phyloP scores from a whole-genome alignment of 2,888 invertebrate species.

The Acronicta leporina region DNA sequence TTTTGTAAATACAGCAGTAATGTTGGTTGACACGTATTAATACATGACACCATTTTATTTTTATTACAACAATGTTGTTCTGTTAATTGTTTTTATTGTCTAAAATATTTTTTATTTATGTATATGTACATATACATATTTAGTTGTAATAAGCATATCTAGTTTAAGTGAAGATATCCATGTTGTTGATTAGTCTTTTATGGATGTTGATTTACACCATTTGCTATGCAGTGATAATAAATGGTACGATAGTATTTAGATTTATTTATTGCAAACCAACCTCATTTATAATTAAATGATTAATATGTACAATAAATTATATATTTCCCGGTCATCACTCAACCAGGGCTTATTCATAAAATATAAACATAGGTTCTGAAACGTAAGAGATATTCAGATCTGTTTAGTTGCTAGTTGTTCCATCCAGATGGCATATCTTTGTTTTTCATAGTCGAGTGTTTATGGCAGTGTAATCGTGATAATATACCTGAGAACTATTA shows the following conservation, averaged over 20 bases:
- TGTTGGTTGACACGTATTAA: conserved; percentile 69
- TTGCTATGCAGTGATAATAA: conserved; percentile 88
- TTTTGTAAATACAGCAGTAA: conserved; percentile 75
- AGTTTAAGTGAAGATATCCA: conserved; percentile 84
- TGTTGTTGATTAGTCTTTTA: conserved; percentile 89
- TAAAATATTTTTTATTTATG: conserved; percentile 75
- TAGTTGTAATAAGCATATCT: conserved; percentile 76
- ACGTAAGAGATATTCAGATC: too few species aligned
- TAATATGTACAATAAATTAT: too few species aligned
- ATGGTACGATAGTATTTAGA: conserved; percentile 79
- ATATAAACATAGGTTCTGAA: too few species aligned
- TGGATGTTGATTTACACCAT: conserved; percentile 89
- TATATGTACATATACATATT: conserved; percentile 66
- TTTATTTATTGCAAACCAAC: conserved; percentile 31
- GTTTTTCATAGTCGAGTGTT: too few species aligned
- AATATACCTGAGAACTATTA: too few species aligned
- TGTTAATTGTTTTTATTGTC: conserved; percentile 76
- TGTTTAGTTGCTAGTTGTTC: too few species aligned
- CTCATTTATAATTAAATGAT: too few species aligned
- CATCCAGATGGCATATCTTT: too few species aligned
- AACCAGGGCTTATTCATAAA: too few species aligned
- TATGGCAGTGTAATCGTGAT: too few species aligned
- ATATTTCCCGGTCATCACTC: too few species aligned
- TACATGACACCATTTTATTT: conserved; percentile 83
- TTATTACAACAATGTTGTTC: conserved; percentile 75